These are phyloP conservation scores for Phyllostomus hastatus DNA, from an alignment of 2,113 vertebrate genomes.

Conservation along the genomic window DNA sequence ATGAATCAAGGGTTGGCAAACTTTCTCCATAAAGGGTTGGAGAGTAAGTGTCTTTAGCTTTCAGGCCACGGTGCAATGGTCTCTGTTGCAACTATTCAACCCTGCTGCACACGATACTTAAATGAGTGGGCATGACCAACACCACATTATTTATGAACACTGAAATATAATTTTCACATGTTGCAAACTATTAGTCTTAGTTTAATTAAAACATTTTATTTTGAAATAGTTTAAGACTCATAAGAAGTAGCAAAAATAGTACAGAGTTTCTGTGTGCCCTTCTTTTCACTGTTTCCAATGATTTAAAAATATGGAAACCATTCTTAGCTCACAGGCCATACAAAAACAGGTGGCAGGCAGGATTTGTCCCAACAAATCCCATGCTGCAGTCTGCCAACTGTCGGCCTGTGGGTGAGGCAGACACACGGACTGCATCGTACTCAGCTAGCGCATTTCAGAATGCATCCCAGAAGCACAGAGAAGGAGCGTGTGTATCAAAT, in stretches of 20 bases:
- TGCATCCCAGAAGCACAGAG: neutral
- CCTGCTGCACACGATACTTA: neutral
- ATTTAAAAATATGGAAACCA: constrained; percentile 32
- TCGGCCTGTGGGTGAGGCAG: neutral
- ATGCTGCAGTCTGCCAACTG: neutral
- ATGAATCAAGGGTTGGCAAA: neutral
- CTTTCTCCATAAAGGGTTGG: neutral
- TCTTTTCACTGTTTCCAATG: neutral
- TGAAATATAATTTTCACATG: neutral
- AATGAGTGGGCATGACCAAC: neutral
- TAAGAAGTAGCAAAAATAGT: neutral
- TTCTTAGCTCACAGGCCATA: neutral
- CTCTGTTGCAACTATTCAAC: neutral
- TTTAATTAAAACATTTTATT: constrained; percentile 22
- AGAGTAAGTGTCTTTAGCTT: neutral
- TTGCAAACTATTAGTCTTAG: neutral
- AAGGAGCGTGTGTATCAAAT: neutral
- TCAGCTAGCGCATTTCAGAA: neutral
- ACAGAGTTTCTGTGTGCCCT: neutral
- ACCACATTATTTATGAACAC: neutral
- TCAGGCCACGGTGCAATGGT: neutral
- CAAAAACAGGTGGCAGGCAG: neutral
- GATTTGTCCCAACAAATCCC: neutral
- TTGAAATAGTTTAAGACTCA: constrained; percentile 10
- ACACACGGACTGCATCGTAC: neutral